Percentiles rank a stretch among this genome's conserved stretches.
Conservation (phyloP, 2,113 vertebrate species). For the Gorsachius goisagi region DNA sequence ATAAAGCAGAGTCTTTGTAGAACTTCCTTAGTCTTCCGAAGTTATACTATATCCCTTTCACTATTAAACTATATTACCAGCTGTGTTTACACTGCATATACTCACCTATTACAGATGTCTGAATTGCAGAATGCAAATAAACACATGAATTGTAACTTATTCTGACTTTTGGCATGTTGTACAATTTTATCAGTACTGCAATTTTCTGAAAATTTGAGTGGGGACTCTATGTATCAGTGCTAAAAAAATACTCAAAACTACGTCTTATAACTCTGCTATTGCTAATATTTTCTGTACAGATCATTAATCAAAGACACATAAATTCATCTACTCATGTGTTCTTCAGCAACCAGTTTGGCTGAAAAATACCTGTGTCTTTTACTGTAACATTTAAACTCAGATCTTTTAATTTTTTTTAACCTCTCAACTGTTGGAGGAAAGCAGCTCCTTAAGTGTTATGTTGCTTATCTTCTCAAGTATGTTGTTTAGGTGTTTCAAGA, state of each 20-base stretch:
- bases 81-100: neutral
- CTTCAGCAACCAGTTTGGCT: neutral
- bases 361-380: neutral
- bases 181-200: neutral
- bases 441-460: neutral
- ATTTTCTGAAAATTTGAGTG: neutral
- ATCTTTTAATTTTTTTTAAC: neutral
- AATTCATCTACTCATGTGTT: neutral
- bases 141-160: neutral
- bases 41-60: neutral
- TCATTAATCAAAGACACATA: neutral
- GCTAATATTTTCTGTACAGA: neutral
- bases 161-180: neutral
- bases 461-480: constrained; percentile 31
- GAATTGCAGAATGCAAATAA: neutral
- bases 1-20: neutral
- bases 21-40: neutral
- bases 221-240: neutral
- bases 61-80: neutral
- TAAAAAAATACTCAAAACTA: neutral
- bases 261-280: neutral
- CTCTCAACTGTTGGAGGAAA: neutral
- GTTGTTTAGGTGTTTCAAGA: constrained; percentile 45
- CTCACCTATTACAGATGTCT: neutral
- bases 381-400: neutral